Evolutionary conservation across 2,888 invertebrate genomes (phyloP).

Genomic region (Oligia fasciuncula): DNA sequence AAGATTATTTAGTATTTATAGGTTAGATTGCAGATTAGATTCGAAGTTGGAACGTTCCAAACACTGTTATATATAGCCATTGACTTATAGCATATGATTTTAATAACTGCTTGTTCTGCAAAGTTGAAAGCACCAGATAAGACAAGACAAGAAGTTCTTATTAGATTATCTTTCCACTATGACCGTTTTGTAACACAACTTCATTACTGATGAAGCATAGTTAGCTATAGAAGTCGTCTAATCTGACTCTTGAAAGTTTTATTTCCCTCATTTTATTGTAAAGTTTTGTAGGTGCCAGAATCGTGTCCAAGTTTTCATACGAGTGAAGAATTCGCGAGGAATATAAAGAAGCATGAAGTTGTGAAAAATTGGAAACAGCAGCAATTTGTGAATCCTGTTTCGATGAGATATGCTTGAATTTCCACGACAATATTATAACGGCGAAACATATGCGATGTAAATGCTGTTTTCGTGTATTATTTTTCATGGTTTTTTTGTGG

Average conservation of each 20-base stretch:
- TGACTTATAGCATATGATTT: background rate
- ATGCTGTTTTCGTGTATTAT: background rate
- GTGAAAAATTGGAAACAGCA: constrained; percentile 41
- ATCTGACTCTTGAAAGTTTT: constrained; percentile 7
- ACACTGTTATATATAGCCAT: background rate
- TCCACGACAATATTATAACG: constrained; percentile 9
- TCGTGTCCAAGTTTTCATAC: constrained; percentile 49
- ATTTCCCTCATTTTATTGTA: constrained; percentile 19
- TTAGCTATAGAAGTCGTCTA: background rate
- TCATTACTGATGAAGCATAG: background rate
- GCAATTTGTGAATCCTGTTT: constrained; percentile 43
- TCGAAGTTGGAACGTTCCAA: constrained; percentile 1
- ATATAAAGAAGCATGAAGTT: constrained; percentile 48
- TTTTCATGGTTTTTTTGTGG: background rate
- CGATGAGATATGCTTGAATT: constrained; percentile 44
- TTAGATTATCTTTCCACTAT: background rate
- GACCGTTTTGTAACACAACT: background rate
- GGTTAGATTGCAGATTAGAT: constrained; percentile 4
- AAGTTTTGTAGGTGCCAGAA: constrained; percentile 42
- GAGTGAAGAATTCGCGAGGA: constrained; percentile 35
- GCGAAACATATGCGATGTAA: constrained; percentile 1
- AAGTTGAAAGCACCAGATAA: background rate
- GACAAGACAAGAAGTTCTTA: constrained; percentile 26
- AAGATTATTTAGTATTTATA: constrained; percentile 28
- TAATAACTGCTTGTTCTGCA: background rate